These are phyloP conservation scores for Tragelaphus oryx DNA, from an alignment of 2,797 vertebrate genomes.

Conservation along the genomic window DNA sequence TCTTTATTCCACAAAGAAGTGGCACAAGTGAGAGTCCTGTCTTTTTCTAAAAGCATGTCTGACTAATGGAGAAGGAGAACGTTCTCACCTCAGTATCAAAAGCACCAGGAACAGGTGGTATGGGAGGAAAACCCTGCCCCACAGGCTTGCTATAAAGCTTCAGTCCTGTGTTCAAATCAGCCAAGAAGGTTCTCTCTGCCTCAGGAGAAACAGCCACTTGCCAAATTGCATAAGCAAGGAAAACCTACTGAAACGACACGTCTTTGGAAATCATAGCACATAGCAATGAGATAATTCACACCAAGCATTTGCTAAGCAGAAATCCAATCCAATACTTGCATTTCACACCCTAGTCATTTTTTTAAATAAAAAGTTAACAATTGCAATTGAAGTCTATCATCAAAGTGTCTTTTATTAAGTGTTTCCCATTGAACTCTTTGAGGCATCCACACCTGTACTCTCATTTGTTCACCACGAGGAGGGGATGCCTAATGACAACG, in stretches of 20 bases:
- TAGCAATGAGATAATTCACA: not conserved
- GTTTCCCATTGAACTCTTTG: not conserved
- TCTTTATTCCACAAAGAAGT: not conserved
- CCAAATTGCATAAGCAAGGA: not conserved
- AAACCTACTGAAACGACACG: not conserved
- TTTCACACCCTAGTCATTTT: not conserved
- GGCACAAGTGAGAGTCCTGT: not conserved
- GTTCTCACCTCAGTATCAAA: not conserved
- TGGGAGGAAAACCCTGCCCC: not conserved
- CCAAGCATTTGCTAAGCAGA: not conserved
- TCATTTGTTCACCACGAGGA: not conserved
- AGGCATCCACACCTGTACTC: not conserved
- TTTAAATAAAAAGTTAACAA: not conserved
- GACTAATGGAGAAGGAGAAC: constrained; percentile 27
- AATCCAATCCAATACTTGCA: not conserved
- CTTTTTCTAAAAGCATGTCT: constrained; percentile 23
- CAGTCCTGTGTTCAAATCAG: not conserved
- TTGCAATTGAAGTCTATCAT: not conserved
- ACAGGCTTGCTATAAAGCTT: not conserved
- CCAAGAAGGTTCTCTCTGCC: not conserved
- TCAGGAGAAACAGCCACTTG: not conserved
- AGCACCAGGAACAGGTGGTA: not conserved
- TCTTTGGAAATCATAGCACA: not conserved
- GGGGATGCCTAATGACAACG: not conserved
- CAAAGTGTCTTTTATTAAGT: not conserved